phyloP scores from a whole-genome alignment of 2,888 invertebrate genomes.

The Hirudinaria manillensis region DNA sequence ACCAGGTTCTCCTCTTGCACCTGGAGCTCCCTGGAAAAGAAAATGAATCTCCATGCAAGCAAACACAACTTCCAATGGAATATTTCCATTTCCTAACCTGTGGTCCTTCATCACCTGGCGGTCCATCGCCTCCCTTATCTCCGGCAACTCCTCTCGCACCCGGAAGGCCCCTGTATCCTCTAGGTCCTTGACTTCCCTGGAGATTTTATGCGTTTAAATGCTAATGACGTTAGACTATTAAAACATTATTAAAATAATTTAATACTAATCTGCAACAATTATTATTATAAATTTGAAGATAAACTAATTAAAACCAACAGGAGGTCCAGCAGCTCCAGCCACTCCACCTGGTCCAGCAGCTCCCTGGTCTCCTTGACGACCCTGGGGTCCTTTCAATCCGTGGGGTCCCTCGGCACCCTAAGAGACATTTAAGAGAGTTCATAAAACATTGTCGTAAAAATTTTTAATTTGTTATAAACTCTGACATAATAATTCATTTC shows the following conservation, averaged over 20 bases:
- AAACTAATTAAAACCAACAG: not conserved
- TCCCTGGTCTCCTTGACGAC: conserved; percentile 13
- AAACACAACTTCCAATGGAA: not conserved
- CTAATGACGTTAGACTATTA: too few relatives aligned
- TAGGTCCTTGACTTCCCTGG: conserved; percentile 11
- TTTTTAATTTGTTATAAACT: too few relatives aligned
- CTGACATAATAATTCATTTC: too few relatives aligned
- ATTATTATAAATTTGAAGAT: not conserved
- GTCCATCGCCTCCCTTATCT: conserved; percentile 59
- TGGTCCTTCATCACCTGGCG: conserved; percentile 65
- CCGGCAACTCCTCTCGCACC: conserved; percentile 50
- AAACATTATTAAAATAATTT: too few relatives aligned
- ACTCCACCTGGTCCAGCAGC: conserved; percentile 22
- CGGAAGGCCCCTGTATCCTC: conserved; percentile 21
- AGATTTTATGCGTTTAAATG: too few relatives aligned
- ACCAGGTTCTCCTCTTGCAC: conserved; percentile 26
- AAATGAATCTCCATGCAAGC: not conserved
- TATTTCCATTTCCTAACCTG: conserved; percentile 57
- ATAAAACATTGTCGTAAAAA: not conserved
- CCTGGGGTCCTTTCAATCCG: conserved; percentile 17
- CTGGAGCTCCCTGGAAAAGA: conserved; percentile 9
- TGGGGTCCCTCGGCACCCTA: conserved; percentile 20
- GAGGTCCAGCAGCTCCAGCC: not conserved
- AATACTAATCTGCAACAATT: too few relatives aligned
- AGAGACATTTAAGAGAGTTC: not conserved